Percentiles rank a stretch among this genome's conserved stretches.
Conservation (phyloP, 2,888 invertebrate genomes). For the Antitype chi region DNA sequence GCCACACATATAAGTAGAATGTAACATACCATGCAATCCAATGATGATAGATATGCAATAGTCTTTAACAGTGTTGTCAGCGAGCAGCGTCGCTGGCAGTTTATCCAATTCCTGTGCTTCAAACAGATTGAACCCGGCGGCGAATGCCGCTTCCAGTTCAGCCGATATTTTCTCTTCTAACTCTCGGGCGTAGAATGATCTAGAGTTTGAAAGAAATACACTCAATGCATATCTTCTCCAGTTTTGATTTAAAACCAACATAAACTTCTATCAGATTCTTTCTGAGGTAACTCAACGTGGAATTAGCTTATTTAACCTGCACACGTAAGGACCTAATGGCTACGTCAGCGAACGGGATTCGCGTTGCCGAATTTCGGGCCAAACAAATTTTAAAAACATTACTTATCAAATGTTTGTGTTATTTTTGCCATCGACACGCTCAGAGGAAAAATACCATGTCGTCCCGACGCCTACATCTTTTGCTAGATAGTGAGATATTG, state of each 20-base stretch:
- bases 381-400: too few species aligned
- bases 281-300: background rate
- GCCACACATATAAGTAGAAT: background rate
- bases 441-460: too few species aligned
- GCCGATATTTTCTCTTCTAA: conserved; percentile 71
- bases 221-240: background rate
- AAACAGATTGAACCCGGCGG: conserved; percentile 71
- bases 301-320: too few species aligned
- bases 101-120: conserved; percentile 67
- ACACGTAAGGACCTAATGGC: too few species aligned
- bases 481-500: too few species aligned
- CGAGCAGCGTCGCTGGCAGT: conserved; percentile 78
- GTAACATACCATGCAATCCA: conserved; percentile 77
- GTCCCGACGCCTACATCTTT: too few species aligned
- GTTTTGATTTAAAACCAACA: background rate
- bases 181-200: conserved; percentile 72
- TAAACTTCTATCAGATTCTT: background rate
- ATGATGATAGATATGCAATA: conserved; percentile 76
- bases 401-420: too few species aligned
- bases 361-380: too few species aligned
- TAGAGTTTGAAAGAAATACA: conserved; percentile 50
- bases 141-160: conserved; percentile 82
- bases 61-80: conserved; percentile 72
- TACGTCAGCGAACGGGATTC: too few species aligned
- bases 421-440: too few species aligned